phyloP scores from a whole-genome alignment of 92 coral and sea anemone genomes.

The Parazoanthus darwini region DNA sequence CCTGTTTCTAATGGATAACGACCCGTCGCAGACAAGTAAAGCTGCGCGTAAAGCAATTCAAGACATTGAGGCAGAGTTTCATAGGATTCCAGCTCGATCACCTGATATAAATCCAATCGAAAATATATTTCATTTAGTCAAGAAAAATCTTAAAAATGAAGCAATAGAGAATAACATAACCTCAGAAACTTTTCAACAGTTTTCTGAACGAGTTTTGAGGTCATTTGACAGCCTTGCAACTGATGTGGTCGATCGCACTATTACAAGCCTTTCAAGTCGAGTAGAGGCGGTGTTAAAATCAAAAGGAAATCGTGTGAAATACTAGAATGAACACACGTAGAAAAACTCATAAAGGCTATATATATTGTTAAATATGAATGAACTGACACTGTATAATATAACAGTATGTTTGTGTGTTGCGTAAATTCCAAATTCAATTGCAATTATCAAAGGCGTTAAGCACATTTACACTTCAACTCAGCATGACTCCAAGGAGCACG shows the following conservation, averaged over 20 bases:
- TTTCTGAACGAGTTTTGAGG: slow-evolving; percentile 51
- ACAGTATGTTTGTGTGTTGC: too few relatives aligned
- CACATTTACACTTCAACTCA: too few relatives aligned
- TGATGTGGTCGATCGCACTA: slow-evolving; percentile 44
- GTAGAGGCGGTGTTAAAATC: slow-evolving; percentile 39
- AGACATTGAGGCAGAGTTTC: slow-evolving; percentile 51
- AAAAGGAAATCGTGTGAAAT: slow-evolving; percentile 52
- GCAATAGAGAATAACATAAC: slow-evolving; percentile 42
- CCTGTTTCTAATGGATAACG: slow-evolving; percentile 54
- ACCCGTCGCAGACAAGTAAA: too few relatives aligned
- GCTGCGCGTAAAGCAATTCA: not conserved
- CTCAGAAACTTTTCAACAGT: slow-evolving; percentile 53
- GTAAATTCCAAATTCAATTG: too few relatives aligned
- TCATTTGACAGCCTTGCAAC: slow-evolving; percentile 37
- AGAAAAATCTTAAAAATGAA: slow-evolving; percentile 33
- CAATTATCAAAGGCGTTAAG: too few relatives aligned
- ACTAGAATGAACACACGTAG: slow-evolving; percentile 10
- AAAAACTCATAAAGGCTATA: too few relatives aligned
- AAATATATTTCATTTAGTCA: slow-evolving; percentile 56
- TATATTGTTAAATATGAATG: too few relatives aligned
- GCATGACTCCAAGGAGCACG: too few relatives aligned
- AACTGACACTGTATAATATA: too few relatives aligned
- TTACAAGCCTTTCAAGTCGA: slow-evolving; percentile 47
- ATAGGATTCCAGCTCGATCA: slow-evolving; percentile 55
- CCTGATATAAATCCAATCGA: slow-evolving; percentile 67